These are phyloP conservation scores for Empis stercorea DNA, from an alignment of 2,888 invertebrate genomes.

Conservation along the genomic window DNA sequence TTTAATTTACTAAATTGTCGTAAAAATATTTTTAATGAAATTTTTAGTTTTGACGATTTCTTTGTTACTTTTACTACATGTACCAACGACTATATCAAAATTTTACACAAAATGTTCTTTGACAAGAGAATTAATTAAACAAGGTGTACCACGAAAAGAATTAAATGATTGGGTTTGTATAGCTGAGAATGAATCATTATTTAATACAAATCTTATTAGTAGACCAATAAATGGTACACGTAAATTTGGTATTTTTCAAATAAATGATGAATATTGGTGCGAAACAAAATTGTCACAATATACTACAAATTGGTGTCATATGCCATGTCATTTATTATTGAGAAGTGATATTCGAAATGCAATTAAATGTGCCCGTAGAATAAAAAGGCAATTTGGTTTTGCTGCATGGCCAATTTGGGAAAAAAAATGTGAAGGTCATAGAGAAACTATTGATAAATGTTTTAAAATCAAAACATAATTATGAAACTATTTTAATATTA, in stretches of 20 bases:
- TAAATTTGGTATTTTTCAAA: conserved; percentile 36
- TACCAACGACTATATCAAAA: conserved; percentile 17
- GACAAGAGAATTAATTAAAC: conserved; percentile 27
- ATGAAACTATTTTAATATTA: no score
- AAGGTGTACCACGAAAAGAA: conserved; percentile 26
- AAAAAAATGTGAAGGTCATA: conserved; percentile 23
- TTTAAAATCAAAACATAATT: conserved; percentile 14
- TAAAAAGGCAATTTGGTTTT: conserved; percentile 29
- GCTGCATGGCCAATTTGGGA: conserved; percentile 32
- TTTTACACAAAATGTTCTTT: conserved; percentile 24
- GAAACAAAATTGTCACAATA: conserved; percentile 20
- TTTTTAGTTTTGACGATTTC: background rate
- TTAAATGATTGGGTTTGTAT: conserved; percentile 28
- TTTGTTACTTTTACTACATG: background rate
- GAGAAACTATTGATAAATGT: conserved; percentile 21
- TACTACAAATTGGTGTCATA: conserved; percentile 28
- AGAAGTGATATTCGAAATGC: conserved; percentile 25
- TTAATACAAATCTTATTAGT: conserved; percentile 38
- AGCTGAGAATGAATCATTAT: conserved; percentile 28
- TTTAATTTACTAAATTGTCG: no score
- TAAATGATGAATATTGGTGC: conserved; percentile 35
- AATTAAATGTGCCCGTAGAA: conserved; percentile 24
- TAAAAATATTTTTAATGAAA: background rate
- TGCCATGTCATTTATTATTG: conserved; percentile 26
- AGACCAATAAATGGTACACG: conserved; percentile 37